phyloP scores from a whole-genome alignment of 2,888 invertebrate species.

The Homarus gammarus region DNA sequence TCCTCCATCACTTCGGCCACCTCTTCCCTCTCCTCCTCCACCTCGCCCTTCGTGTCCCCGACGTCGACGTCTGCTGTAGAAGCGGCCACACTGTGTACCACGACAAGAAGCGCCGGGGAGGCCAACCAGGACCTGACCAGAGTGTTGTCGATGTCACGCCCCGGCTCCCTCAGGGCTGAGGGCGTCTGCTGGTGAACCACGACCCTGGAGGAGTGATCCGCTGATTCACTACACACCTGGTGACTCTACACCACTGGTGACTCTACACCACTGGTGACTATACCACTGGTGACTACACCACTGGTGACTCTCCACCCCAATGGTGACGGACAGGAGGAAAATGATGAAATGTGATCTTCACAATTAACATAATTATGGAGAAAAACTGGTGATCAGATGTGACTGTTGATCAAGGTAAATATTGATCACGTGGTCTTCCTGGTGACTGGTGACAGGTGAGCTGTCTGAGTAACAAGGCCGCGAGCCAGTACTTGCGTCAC shows the following conservation, averaged over 20 bases:
- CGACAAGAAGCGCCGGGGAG: constrained; percentile 10
- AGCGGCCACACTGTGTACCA: background rate
- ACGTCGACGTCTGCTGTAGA: constrained; percentile 25
- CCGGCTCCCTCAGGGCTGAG: constrained; percentile 49
- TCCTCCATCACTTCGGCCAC: constrained; percentile 43
- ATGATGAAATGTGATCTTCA: too few species aligned
- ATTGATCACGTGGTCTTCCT: background rate
- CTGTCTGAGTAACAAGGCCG: too few species aligned
- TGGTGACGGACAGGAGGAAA: too few species aligned
- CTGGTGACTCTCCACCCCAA: background rate
- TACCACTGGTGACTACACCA: background rate
- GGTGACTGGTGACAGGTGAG: background rate
- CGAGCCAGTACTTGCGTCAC: too few species aligned
- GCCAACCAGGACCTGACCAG: constrained; percentile 27
- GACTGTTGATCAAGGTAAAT: too few species aligned
- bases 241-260: background rate
- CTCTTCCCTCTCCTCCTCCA: constrained; percentile 33
- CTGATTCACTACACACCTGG: too few species aligned
- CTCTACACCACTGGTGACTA: background rate
- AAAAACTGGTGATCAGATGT: background rate
- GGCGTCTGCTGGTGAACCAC: constrained; percentile 59
- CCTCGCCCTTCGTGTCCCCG: constrained; percentile 47
- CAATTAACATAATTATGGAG: too few species aligned
- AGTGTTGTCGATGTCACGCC: constrained; percentile 38
- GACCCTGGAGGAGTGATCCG: too few species aligned